These are phyloP conservation scores for Aurelia aurita DNA, from an alignment of 30 jellyfish, hydroid and myxozoan genomes.

Conservation along the genomic window DNA sequence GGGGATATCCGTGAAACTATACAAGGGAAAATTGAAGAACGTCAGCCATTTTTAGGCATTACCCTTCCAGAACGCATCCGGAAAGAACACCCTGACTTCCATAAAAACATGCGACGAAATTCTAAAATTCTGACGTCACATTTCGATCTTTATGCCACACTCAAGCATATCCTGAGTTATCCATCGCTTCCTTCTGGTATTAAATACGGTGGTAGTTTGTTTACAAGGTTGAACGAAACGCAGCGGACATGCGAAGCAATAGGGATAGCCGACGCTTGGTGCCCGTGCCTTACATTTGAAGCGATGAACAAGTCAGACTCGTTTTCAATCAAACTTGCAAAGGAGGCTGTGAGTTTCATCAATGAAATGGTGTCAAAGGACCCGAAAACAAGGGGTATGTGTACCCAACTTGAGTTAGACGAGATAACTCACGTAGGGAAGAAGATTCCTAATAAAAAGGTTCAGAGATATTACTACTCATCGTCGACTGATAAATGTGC, in stretches of 20 bases:
- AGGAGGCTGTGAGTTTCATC: conserved; percentile 21
- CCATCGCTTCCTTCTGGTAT: conserved; percentile 14
- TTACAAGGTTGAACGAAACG: conserved; percentile 25
- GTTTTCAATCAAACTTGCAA: conserved; percentile 16
- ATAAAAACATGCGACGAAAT: conserved; percentile 41
- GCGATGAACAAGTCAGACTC: conserved; percentile 13
- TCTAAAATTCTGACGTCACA: conserved; percentile 54
- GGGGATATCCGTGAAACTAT: conserved; percentile 44
- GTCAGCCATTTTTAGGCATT: conserved; percentile 73
- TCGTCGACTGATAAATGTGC: conserved; percentile 43
- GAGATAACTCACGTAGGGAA: conserved; percentile 18
- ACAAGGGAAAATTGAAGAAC: conserved; percentile 78
- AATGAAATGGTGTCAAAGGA: conserved; percentile 4
- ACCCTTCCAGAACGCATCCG: conserved; percentile 60
- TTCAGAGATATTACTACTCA: conserved; percentile 9
- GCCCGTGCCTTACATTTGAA: conserved; percentile 62
- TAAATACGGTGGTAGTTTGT: conserved; percentile 57
- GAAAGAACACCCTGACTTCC: conserved; percentile 19
- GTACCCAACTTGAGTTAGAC: conserved; percentile 25
- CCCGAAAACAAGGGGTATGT: background rate
- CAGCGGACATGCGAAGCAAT: conserved; percentile 49
- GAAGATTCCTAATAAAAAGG: conserved; percentile 10
- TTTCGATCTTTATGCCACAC: conserved; percentile 60
- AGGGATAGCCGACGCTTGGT: conserved; percentile 59
- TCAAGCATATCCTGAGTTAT: conserved; percentile 47